Conservation (phyloP, 1,140 invertebrate species). For the Drosophila takahashii region DNA sequence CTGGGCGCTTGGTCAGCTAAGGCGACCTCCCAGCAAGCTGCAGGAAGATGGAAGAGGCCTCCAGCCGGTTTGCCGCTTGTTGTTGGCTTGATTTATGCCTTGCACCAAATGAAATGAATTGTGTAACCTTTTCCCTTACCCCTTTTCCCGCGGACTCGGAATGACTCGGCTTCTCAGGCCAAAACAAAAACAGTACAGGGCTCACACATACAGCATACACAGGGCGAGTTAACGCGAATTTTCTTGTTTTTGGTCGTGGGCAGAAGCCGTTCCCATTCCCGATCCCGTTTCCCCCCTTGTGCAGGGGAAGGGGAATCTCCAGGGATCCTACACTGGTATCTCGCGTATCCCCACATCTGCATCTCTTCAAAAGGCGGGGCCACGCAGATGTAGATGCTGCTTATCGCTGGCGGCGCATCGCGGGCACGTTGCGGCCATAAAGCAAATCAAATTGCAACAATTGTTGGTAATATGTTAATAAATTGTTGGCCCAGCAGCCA, state of each 20-base stretch:
- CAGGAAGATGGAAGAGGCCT: constrained; percentile 53
- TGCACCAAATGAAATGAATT: constrained; percentile 83
- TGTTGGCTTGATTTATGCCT: constrained; percentile 79
- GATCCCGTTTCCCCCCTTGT: background rate
- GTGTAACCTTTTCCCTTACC: constrained; percentile 67
- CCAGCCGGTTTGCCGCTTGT: constrained; percentile 62
- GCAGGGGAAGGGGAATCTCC: background rate
- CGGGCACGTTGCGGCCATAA: constrained; percentile 72
- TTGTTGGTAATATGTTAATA: constrained; percentile 83
- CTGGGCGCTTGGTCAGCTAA: constrained; percentile 38
- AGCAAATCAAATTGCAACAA: constrained; percentile 83
- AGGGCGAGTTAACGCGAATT: constrained; percentile 72
- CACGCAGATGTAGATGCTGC: constrained; percentile 43
- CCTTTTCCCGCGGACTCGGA: constrained; percentile 1
- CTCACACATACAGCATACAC: constrained; percentile 21
- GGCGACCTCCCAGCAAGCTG: constrained; percentile 68
- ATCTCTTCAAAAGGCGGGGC: constrained; percentile 35
- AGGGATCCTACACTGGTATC: constrained; percentile 14
- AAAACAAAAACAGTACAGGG: constrained; percentile 31
- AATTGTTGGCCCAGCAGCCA: constrained; percentile 62
- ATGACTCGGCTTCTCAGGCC: constrained; percentile 16
- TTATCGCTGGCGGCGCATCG: constrained; percentile 72
- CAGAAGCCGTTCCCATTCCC: constrained; percentile 42
- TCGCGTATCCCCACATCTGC: constrained; percentile 29
- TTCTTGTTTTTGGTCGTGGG: constrained; percentile 78